These are phyloP conservation scores for Hemicordylus capensis DNA, from an alignment of 2,113 vertebrate genomes.

Conservation along the genomic window DNA sequence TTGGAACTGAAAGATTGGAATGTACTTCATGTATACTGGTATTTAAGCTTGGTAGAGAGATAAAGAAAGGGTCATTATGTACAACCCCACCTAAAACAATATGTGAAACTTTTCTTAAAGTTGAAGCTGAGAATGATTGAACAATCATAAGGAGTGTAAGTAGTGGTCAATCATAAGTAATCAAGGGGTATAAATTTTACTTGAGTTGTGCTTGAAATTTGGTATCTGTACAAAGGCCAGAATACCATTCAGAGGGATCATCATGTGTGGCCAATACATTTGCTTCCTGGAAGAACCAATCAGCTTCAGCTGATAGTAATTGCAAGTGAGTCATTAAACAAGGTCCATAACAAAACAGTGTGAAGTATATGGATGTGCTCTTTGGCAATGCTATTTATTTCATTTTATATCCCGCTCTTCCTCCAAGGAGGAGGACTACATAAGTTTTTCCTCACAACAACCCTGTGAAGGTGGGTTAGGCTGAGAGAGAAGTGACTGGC, in stretches of 20 bases:
- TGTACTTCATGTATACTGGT: not conserved
- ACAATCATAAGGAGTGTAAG: not conserved
- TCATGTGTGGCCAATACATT: not conserved
- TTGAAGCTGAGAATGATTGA: not conserved
- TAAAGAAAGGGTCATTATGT: not conserved
- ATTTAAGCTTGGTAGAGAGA: not conserved
- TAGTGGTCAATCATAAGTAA: not conserved
- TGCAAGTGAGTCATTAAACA: not conserved
- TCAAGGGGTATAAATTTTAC: not conserved
- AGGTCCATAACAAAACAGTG: no score
- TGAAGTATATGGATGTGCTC: not conserved
- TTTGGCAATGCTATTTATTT: no score
- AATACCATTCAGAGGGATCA: not conserved
- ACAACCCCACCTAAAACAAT: not conserved
- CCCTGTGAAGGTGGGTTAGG: no score
- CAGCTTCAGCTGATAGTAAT: not conserved
- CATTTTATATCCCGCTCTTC: no score
- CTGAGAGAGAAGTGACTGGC: no score
- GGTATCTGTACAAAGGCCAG: not conserved
- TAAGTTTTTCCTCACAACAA: no score
- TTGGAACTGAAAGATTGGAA: not conserved
- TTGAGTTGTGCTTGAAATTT: not conserved
- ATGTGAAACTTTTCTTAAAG: not conserved
- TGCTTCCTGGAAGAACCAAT: not conserved
- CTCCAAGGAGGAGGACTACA: no score